Evolutionary conservation across 2,888 invertebrate genomes (phyloP), one percentile per base, ranked within the genome.

Genomic region (Crocallis elinguaria): DNA sequence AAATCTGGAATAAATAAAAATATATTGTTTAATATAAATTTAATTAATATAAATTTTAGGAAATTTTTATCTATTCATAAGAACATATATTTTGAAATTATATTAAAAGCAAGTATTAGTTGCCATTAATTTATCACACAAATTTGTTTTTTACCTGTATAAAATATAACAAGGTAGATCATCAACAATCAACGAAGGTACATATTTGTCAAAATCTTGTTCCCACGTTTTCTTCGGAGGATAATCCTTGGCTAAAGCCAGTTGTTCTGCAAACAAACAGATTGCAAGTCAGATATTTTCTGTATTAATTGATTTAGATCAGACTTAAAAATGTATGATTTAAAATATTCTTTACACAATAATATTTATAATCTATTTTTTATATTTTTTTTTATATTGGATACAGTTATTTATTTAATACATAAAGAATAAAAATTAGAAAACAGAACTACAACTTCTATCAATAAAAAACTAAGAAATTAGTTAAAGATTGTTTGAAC

Each of bases 91-190:
- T n/a, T 19, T 19, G 19, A 5, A 19, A 3, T 5, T 19, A 19
- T 4, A 19, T 19, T 4, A 3, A 19, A 19, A 16, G n/a, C n/a
- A 17, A 2, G 12, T 11, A 4, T 2, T 4, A 2, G 29, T 11
- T 4, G 6, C 29, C 2, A 7, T 13, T 38, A 21, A 29, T 12
- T n/a, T n/a, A n/a, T n/a, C n/a, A n/a, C n/a, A n/a, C n/a, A n/a
- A n/a, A n/a, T n/a, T n/a, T n/a, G n/a, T n/a, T 12, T 12, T 51
- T 76, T 84, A 94, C 94, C 97, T 94, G 82, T 95, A 98, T 44
- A 99, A 91, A 64, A 99, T 93, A 79, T 98, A 99, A 69, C 98
- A 97, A 14, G 99, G 99, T 69, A 96, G 94, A 78, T 95, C 94
- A 69, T 95, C 95, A 66, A 95, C 94, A 41, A 97, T 90, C 54